Evolutionary conservation across 2,888 invertebrate species (phyloP).

Genomic region (Anoncus sp.): DNA sequence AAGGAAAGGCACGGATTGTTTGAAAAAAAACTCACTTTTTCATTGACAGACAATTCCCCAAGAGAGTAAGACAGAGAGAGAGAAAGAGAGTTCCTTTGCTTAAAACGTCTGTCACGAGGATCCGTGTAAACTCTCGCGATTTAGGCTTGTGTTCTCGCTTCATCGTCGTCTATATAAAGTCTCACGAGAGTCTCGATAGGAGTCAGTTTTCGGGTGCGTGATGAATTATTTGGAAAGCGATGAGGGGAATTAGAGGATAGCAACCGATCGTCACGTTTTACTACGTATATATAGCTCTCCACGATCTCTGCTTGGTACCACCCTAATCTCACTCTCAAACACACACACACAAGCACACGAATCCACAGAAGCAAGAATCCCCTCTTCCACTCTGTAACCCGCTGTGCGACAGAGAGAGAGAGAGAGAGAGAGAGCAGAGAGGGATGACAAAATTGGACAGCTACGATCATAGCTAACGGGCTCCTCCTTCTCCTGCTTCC

Average conservation of each 20-base stretch:
- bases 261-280: constrained; percentile 60
- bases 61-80: not conserved
- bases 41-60: not conserved
- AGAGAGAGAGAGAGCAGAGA: constrained; percentile 26
- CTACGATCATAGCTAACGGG: constrained; percentile 53
- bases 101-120: constrained; percentile 53
- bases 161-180: constrained; percentile 29
- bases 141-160: constrained; percentile 20
- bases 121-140: constrained; percentile 49
- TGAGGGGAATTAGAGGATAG: constrained; percentile 58
- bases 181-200: constrained; percentile 53
- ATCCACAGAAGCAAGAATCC: constrained; percentile 3
- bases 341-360: not conserved
- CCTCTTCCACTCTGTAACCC: constrained; percentile 7
- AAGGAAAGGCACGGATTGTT: not conserved
- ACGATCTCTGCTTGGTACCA: constrained; percentile 41
- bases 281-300: constrained; percentile 21
- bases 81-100: constrained; percentile 2
- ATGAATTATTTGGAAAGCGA: constrained; percentile 61
- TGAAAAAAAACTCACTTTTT: not conserved
- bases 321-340: constrained; percentile 45
- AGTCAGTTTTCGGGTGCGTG: constrained; percentile 53
- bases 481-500: constrained; percentile 28
- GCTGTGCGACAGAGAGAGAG: no score
- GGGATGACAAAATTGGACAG: constrained; percentile 54